Base-by-base conservation (phyloP, 2,113 vertebrate genomes). In the Stigmatopora argus region DNA sequence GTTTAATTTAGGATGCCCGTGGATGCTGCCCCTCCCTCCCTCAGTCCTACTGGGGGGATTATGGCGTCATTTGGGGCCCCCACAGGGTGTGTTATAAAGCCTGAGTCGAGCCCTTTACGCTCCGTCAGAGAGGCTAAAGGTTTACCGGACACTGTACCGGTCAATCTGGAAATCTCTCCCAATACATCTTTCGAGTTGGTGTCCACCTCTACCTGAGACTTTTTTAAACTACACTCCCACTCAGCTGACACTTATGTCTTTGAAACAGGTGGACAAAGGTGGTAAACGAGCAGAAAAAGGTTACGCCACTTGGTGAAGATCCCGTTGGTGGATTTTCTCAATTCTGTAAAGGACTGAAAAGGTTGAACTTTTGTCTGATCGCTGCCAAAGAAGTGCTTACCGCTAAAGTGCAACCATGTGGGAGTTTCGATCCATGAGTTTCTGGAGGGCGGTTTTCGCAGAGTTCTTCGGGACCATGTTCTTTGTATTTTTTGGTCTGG, bases 391-490 rank as follows among this genome's bases (percentile, higher is more conserved):
- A 74, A 34, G 51, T 48, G 35, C 71, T 67, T 73, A 72, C 67
- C 67, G 67, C 56, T 48, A 56, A 71, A 80, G 81, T 64, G 73
- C 72, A 86, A 89, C 70, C 87, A 98, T 98, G 96, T 96, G 93
- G 95, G 96, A 97, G 89, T 91, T 97, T 78, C 90, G 93, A 45
- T 95, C 94, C 31, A 90, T 94, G 91, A 91, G 93, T 89, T 98
- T 97, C 77, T 98, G 96, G 94, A 93, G 95, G 90, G 94, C 94
- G 13, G 86, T 97, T 74, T 93, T 94, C 31, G 94, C 94, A 4
- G 94, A 97, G 84, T 95, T 97, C 85, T 94, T 96, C 70, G 95
- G 93, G 82, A 96, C 94, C 84, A 91, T 98, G 89, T 94, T 97
- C 84, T 96, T 95, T 10, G 92, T 95, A 60, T 93, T 96, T 79